These are phyloP conservation scores for Enteromius paludinosus DNA, from an alignment of 2,797 vertebrate species.

Conservation along the genomic window DNA sequence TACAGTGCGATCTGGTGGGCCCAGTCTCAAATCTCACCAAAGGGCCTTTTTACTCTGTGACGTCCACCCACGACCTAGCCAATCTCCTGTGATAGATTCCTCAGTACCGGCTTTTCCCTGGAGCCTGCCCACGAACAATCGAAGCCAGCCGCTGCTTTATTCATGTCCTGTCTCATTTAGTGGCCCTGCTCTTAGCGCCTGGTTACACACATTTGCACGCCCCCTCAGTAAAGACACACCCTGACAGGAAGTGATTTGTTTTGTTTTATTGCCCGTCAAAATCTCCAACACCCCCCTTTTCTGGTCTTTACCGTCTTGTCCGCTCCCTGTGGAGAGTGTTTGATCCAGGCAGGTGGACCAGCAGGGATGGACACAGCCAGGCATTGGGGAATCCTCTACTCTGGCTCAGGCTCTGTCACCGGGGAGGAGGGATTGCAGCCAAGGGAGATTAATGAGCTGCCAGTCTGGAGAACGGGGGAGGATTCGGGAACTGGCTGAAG, in stretches of 20 bases:
- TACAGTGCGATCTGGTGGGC: constrained; percentile 43
- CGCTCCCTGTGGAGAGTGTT: constrained; percentile 37
- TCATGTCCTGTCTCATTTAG: constrained; percentile 57
- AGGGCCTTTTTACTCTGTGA: constrained; percentile 60
- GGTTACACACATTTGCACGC: constrained; percentile 50
- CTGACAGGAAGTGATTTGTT: constrained; percentile 60
- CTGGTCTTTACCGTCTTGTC: constrained; percentile 49
- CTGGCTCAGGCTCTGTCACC: constrained; percentile 61
- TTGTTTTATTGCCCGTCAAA: constrained; percentile 62
- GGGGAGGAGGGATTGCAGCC: constrained; percentile 62
- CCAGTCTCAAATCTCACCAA: constrained; percentile 56
- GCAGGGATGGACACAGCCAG: constrained; percentile 49
- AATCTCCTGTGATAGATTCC: constrained; percentile 62
- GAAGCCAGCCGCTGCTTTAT: constrained; percentile 53
- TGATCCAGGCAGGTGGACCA: constrained; percentile 58
- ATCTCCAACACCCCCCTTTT: constrained; percentile 45
- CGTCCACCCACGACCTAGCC: constrained; percentile 60
- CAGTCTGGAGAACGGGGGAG: constrained; percentile 71
- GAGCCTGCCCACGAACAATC: constrained; percentile 60
- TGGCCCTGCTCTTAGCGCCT: constrained; percentile 45
- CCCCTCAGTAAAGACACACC: constrained; percentile 53
- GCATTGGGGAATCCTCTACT: constrained; percentile 69
- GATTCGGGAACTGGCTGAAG: constrained; percentile 56
- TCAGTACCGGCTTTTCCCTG: constrained; percentile 55
- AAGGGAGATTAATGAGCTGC: constrained; percentile 80